Evolutionary conservation across 2,888 invertebrate species (phyloP), one percentile per base, ranked within the genome.

Genomic region (Balanococcus diminutus): DNA sequence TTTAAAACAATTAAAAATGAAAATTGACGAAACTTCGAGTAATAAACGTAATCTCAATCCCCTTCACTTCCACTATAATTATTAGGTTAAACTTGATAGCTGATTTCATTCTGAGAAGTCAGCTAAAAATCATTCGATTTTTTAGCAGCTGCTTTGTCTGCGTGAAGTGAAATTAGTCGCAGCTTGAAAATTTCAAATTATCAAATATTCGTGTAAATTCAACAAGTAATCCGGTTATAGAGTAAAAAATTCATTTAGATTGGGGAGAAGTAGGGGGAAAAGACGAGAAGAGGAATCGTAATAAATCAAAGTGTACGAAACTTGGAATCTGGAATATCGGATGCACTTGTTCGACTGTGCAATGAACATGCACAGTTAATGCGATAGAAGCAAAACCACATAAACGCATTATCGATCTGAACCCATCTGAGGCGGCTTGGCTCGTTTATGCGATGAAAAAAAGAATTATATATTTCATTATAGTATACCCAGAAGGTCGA

Each of bases 321-420:
- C 42, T 42, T 1, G 42, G 14, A 42, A 42, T 42, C 42, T 42
- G 3, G 42, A 42, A 42, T n/a, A n/a, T 42, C 42, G 42, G 42
- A 42, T 42, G 42, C 42, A 42, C 42, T 42, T 42, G 42, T 42
- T 42, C 42, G 42, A 42, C 42, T n/a, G n/a, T n/a, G 42, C 42
- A 42, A n/a, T n/a, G n/a, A n/a, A 42, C 42, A 42, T 42, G 42
- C 11, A 14, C 42, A 42, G 42, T 42, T 42, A 42, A 42, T 42
- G 14, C 42, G 42, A 42, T n/a, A n/a, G 42, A 42, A 42, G 42
- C 42, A 42, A 42, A 56, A 56, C 56, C 56, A 22, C 56, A 56
- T 22, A 56, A 56, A 56, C 56, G 56, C 56, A 56, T 56, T 56
- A 56, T 56, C 56, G 56, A 56, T 56, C 56, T 56, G 56, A 56